Evolutionary conservation across 2,797 vertebrate species (phyloP), one percentile per base, ranked within the genome.

Genomic region (Sebastes elongatus): DNA sequence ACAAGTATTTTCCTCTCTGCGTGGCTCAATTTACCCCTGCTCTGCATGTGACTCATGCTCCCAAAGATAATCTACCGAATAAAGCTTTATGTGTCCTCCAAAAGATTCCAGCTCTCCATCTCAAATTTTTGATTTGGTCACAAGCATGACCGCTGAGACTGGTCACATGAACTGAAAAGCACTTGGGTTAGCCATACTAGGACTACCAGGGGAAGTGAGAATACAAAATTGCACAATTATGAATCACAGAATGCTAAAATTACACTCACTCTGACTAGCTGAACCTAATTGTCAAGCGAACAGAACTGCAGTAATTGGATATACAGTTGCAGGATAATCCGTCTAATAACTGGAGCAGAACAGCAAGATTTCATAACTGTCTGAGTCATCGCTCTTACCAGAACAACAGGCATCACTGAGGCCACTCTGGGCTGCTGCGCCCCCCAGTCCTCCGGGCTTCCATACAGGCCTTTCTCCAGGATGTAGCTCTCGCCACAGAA

Each of bases 391-490:
- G 10, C 28, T 69, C 95, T 96, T 95, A 99, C 98, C 97, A 96
- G 89, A 73, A 96, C n/a, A 28, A 99, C 95, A 3, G 97, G 96
- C 86, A 98, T 97, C 20, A 95, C 92, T 11, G 98, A 98, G 84
- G 95, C 96, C 46, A 98, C 95, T 78, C 91, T 96, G 88, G 83
- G 93, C 64, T 90, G 95, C 52, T 95, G 94, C 1, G 94, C 95
- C 13, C 97, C 97, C 98, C 98, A 99, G 85, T 98, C 96, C 86
- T 98, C 96, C 10, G 94, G 95, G 85, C 82, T 95, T 78, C 96
- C 96, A 64, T 99, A 99, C 28, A 97, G 89, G 79, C 98, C 98
- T 92, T 97, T 98, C 87, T 98, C 96, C 90, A 99, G 91, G 63
- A 99, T 55, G 80, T 97, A 98, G 52, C 96, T 92, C 79, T 97